Percentiles rank a stretch among this genome's conserved stretches.
These are phyloP conservation scores for Erebia epiphron DNA, from an alignment of 2,888 invertebrate genomes.

Conservation along the genomic window DNA sequence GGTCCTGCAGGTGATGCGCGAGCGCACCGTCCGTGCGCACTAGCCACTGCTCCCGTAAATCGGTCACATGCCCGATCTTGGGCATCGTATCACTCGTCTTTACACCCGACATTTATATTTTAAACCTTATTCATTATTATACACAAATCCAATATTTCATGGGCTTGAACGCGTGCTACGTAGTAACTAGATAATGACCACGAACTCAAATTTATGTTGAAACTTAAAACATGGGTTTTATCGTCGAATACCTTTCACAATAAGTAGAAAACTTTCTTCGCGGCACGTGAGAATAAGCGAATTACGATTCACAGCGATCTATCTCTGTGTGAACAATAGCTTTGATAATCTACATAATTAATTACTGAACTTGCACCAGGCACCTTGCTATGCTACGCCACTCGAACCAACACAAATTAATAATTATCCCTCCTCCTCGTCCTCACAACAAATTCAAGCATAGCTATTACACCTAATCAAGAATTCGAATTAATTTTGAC, in stretches of 20 bases:
- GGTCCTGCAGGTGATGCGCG: constrained; percentile 75
- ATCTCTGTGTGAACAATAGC: constrained; percentile 68
- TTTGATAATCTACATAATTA: constrained; percentile 72
- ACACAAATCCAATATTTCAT: constrained; percentile 8
- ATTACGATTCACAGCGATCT: constrained; percentile 69
- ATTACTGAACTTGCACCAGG: constrained; percentile 53
- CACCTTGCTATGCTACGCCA: constrained; percentile 44
- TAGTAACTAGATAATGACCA: constrained; percentile 34
- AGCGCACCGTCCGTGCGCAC: constrained; percentile 76
- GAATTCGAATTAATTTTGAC: constrained; percentile 39
- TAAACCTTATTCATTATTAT: background rate
- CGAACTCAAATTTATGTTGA: constrained; percentile 36
- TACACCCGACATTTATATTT: constrained; percentile 63
- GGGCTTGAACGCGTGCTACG: constrained; percentile 18
- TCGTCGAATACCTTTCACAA: constrained; percentile 54
- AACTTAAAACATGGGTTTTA: constrained; percentile 28
- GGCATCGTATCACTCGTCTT: constrained; percentile 76
- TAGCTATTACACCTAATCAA: no score
- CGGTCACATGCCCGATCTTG: constrained; percentile 75
- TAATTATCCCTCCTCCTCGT: constrained; percentile 61
- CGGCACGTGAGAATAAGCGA: constrained; percentile 65
- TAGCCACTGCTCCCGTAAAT: constrained; percentile 76
- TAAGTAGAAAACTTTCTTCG: constrained; percentile 65
- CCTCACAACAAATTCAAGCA: constrained; percentile 52
- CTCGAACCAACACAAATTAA: constrained; percentile 37